Evolutionary conservation across 2,797 vertebrate species (phyloP).

Genomic region (Neopelma chrysocephalum): DNA sequence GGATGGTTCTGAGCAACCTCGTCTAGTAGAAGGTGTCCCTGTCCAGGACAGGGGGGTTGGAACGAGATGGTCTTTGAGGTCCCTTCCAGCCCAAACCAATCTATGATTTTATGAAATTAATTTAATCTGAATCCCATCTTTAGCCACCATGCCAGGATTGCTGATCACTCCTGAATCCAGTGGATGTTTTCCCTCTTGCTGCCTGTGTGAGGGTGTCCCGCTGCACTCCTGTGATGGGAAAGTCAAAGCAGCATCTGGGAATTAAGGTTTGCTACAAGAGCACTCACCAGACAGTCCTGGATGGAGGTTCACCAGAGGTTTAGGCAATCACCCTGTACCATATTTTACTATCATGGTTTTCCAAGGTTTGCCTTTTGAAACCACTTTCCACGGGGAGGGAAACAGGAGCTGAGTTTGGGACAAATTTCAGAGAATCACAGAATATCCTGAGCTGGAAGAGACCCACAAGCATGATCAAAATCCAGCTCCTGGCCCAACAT

Average conservation of each 20-base stretch:
- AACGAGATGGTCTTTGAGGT: background rate
- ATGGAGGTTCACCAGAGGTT: background rate
- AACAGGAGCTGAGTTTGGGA: background rate
- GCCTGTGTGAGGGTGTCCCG: background rate
- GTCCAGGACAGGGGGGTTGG: background rate
- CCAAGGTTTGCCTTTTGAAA: background rate
- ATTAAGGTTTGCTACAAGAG: background rate
- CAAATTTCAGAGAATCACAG: background rate
- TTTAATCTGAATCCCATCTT: background rate
- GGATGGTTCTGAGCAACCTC: background rate
- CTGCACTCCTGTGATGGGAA: background rate
- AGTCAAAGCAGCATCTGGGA: background rate
- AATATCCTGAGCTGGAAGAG: background rate
- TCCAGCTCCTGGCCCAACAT: no score
- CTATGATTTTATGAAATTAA: background rate
- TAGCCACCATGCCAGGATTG: rapidly evolving
- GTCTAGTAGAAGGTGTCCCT: background rate
- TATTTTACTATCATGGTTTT: background rate
- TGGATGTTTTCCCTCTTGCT: no score
- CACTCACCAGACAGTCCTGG: background rate
- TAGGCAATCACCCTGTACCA: background rate
- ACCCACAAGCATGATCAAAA: background rate
- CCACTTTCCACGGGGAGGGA: background rate
- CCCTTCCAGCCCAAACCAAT: background rate
- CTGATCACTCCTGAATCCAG: background rate